phyloP scores from a whole-genome alignment of 2,113 vertebrate species.

The Lamprologus ornatipinnis region DNA sequence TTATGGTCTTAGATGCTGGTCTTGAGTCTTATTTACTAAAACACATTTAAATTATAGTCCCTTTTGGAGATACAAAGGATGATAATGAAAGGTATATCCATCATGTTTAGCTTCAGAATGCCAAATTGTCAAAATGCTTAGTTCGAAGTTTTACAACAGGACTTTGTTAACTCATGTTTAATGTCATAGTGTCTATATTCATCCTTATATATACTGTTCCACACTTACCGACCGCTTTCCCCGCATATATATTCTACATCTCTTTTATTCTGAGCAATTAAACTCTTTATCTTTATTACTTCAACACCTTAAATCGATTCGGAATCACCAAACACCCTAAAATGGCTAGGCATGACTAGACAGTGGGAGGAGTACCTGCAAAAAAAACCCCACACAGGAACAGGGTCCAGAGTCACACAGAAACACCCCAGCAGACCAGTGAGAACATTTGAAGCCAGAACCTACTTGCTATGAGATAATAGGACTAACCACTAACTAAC shows the following conservation, averaged over 20 bases:
- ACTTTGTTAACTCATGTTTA: not conserved
- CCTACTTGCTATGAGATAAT: not conserved
- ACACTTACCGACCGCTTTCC: not conserved
- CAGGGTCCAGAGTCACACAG: not conserved
- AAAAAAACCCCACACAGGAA: fast-evolving
- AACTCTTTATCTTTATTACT: not conserved
- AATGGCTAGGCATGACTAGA: fast-evolving
- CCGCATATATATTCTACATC: fast-evolving
- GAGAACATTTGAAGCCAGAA: not conserved
- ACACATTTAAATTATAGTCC: not conserved
- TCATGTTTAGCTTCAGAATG: not conserved
- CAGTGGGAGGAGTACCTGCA: not conserved
- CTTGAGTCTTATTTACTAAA: not conserved
- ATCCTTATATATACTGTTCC: not conserved
- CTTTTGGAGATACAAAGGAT: not conserved
- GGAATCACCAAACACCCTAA: not conserved
- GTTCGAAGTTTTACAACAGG: not conserved
- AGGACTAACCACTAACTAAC: not conserved
- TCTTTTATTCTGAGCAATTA: not conserved
- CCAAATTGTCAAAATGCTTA: not conserved
- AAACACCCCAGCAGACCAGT: not conserved
- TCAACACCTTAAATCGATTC: not conserved
- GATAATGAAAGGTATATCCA: not conserved
- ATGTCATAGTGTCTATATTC: not conserved
- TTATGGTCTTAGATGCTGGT: not conserved